Base-by-base conservation (phyloP, 2,888 invertebrate species). In the Zonitis immaculata region DNA sequence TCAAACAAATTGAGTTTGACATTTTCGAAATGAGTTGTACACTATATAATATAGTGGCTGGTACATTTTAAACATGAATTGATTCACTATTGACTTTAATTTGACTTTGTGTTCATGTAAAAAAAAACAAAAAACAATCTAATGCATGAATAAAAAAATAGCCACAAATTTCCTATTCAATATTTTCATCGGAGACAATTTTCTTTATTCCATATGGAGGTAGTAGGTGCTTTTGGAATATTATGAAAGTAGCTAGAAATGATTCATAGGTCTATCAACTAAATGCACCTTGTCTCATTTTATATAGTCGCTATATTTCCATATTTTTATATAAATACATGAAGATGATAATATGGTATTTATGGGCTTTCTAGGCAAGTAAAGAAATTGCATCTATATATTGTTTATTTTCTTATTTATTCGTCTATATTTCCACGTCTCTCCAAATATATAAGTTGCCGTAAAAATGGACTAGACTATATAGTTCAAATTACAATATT, bases 401-500 rank as follows among this genome's bases (percentile, higher is more conserved):
- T n/a, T 60, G 58, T 58, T 60, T 56, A 58, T 60, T 58, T 54
- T 56, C 58, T 58, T 56, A 54, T 58, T 60, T 57, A n/a, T n/a
- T n/a, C n/a, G n/a, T n/a, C n/a, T n/a, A n/a, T 57, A 56, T 59
- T 60, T 58, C 58, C 54, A 49, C 52, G 46, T 51, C n/a, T n/a
- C n/a, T n/a, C n/a, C n/a, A n/a, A n/a, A n/a, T n/a, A 51, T 49
- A 53, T 51, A 52, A 47, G 46, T 45, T 46, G 49, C 26, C 56
- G 49, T 58, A 60, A 58, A 58, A 58, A 47, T 46, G 51, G 51
- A 44, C 48, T 51, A 35, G 35, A 55, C 56, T 57, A 53, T n/a
- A n/a, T n/a, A n/a, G 54, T 56, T 57, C 52, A 57, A 58, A 60
- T 60, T 58, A 57, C 60, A 49, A 39, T 46, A 60, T 60, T 58